Base-by-base conservation (phyloP, 1,140 invertebrate species). In the Drosophila watanabei region DNA sequence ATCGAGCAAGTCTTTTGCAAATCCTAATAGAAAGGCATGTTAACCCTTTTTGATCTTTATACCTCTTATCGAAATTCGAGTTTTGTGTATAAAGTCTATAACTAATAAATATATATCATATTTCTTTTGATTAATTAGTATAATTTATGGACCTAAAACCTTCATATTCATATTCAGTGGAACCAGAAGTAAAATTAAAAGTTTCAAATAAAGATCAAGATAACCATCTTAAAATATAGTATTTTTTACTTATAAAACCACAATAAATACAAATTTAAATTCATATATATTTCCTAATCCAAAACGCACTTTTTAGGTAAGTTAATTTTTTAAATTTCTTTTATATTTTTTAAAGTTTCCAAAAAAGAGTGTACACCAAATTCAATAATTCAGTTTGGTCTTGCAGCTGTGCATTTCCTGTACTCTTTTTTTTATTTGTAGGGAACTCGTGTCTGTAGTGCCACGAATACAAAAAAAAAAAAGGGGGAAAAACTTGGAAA, bases 361-460 rank as follows among this genome's bases (percentile, higher is more conserved):
- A 10, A 59, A 11, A 18, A 16, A 56, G 20, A 35, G 66, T 70
- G 16, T 69, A 45, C 51, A 16, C 1, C 5, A 3, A 20, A 30
- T 18, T 68, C 8, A 39, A n/a, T 65, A 16, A 35, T 18, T 33
- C 32, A 24, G 16, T 16, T 35, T 37, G 0, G 13, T 5, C 5
- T 24, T 30, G 51, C 28, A 18, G 18, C 10, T 43, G 18, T 32
- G 20, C 43, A 58, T 64, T 58, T 51, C 58, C 57, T 68, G 30
- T 30, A 59, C 78, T 82, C 76, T 69, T 72, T 75, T 77, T 66
- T 46, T 61, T 61, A 75, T 52, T 73, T 57, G 71, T 49, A 73
- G 61, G 62, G 66, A 82, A 79, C 81, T 88, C 86, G 86, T 88
- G 85, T 85, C 81, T 75, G 54, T 88, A 60, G 76, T 54, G 69